Percentiles rank a stretch among this genome's conserved stretches.
phyloP scores from a whole-genome alignment of 2,888 invertebrate species.

The Drosophila paranaensis region DNA sequence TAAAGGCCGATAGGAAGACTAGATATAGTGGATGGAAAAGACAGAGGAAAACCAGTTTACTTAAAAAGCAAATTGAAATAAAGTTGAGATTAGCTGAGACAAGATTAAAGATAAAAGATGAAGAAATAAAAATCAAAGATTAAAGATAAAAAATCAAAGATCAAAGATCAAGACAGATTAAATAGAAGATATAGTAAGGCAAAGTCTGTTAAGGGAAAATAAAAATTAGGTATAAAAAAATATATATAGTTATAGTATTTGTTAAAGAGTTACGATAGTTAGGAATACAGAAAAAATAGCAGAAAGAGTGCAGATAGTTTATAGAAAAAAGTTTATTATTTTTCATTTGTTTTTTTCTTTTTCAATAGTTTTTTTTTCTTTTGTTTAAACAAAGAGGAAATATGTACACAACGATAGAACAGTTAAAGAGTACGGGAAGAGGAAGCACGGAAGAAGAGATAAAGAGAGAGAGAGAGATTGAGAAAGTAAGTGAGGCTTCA shows the following conservation, averaged over 20 bases:
- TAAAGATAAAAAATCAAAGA: too few relatives aligned
- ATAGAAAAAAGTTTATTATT: constrained; percentile 31
- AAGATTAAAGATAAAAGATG: neutral
- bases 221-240: neutral
- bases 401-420: constrained; percentile 63
- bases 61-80: too few relatives aligned
- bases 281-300: neutral
- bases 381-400: constrained; percentile 47
- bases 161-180: too few relatives aligned
- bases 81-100: neutral
- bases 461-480: neutral
- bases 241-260: constrained; percentile 8
- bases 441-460: neutral
- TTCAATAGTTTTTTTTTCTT: neutral
- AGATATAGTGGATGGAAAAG: neutral
- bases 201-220: neutral
- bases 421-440: constrained; percentile 17
- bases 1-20: neutral
- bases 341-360: constrained; percentile 16
- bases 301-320: constrained; percentile 26
- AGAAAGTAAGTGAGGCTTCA: neutral
- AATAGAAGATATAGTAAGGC: too few relatives aligned
- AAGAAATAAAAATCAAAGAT: neutral
- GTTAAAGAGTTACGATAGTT: constrained; percentile 10
- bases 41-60: neutral